Evolutionary conservation across 2,888 invertebrate species (phyloP).

Genomic region (Therioaphis trifolii): DNA sequence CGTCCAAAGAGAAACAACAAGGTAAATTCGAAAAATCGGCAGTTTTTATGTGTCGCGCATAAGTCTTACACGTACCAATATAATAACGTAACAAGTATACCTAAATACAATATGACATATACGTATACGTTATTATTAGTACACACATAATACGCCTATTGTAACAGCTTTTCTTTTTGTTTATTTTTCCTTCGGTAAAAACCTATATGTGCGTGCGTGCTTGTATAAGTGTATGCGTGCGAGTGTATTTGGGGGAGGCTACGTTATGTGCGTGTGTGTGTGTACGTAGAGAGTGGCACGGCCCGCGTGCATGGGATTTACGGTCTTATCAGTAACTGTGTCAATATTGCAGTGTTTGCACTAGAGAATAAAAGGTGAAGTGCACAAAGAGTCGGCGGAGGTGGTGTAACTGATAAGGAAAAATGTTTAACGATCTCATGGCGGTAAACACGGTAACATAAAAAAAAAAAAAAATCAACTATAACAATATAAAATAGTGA

Average conservation of each 20-base stretch:
- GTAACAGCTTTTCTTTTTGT: background rate
- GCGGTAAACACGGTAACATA: conserved; percentile 54
- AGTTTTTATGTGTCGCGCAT: background rate
- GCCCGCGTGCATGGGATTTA: conserved; percentile 50
- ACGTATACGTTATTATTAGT: conserved; percentile 30
- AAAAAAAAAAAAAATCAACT: conserved; percentile 19
- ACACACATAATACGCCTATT: background rate
- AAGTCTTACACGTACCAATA: too few relatives aligned
- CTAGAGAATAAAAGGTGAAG: conserved; percentile 47
- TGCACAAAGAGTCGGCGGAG: conserved; percentile 38
- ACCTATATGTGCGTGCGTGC: too few relatives aligned
- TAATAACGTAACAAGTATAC: background rate
- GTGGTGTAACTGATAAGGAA: conserved; percentile 54
- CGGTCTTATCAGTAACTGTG: conserved; percentile 54
- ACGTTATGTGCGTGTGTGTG: background rate
- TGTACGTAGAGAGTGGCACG: conserved; percentile 10
- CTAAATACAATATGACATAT: background rate
- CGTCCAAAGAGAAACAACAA: conserved; percentile 62
- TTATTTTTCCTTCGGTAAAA: conserved; percentile 27
- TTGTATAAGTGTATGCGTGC: background rate
- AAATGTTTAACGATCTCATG: conserved; percentile 45
- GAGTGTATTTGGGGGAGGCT: conserved; percentile 30
- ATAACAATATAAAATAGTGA: background rate
- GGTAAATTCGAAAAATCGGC: conserved; percentile 40
- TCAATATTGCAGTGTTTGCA: conserved; percentile 60